Percentiles rank a stretch among this genome's conserved stretches.
Evolutionary conservation across 1,140 invertebrate genomes (phyloP).

Genomic region (Colletes latitarsis): DNA sequence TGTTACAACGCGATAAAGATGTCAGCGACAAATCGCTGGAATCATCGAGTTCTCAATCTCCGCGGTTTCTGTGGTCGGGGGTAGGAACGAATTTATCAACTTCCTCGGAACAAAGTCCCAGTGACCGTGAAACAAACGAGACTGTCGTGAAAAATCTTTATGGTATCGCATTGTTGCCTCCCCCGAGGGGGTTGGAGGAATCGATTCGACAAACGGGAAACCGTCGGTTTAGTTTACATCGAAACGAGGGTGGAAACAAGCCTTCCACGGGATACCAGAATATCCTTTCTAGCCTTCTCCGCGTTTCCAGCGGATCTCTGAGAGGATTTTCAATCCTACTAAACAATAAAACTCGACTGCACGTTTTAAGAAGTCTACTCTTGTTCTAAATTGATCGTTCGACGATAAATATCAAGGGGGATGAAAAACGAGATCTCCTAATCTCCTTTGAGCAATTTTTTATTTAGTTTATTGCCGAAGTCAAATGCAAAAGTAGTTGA

Average conservation of each 20-base stretch:
- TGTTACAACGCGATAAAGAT: not conserved
- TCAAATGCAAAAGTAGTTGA: too few relatives aligned
- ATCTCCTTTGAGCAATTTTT: too few relatives aligned
- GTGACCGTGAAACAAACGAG: constrained; percentile 22
- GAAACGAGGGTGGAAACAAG: constrained; percentile 27
- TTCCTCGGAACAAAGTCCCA: not conserved
- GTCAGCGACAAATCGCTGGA: not conserved
- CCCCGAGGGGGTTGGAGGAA: not conserved
- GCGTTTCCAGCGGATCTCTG: not conserved
- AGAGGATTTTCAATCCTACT: constrained; percentile 27
- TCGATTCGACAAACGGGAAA: constrained; percentile 31
- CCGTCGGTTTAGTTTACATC: constrained; percentile 38
- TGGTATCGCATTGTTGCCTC: constrained; percentile 4
- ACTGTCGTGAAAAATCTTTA: constrained; percentile 32
- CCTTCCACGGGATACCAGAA: not conserved
- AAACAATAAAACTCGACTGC: constrained; percentile 2
- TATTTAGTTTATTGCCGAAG: too few relatives aligned
- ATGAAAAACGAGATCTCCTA: not conserved
- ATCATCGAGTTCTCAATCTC: not conserved
- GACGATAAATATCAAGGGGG: not conserved
- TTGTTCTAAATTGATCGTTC: not conserved
- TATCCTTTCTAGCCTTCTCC: not conserved
- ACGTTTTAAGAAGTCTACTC: not conserved
- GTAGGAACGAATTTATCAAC: constrained; percentile 28
- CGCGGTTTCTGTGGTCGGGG: not conserved